These are phyloP conservation scores for Brachionus manjavacas DNA, from an alignment of 1,140 invertebrate species.

Conservation along the genomic window DNA sequence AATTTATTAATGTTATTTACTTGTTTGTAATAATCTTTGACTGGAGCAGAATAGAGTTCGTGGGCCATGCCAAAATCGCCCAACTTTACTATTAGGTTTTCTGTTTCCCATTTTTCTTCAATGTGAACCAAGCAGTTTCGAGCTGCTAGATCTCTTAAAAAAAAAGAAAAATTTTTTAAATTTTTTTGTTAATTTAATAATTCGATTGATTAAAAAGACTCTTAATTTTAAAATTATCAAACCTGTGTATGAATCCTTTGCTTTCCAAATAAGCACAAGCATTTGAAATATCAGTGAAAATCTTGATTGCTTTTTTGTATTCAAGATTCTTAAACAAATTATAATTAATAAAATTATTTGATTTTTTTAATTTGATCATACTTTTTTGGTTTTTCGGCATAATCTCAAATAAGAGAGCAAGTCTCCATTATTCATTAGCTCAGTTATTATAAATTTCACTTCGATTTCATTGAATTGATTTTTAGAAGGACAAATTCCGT, in stretches of 20 bases:
- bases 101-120: not conserved
- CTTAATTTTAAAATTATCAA: too few relatives aligned
- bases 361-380: not conserved
- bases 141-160: constrained; percentile 38
- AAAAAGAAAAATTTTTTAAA: not conserved
- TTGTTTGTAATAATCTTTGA: constrained; percentile 39
- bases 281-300: constrained; percentile 22
- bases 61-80: constrained; percentile 39
- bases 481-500: not conserved
- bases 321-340: not conserved
- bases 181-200: not conserved
- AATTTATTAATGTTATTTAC: constrained; percentile 49
- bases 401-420: not conserved
- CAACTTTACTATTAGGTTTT: not conserved
- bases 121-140: constrained; percentile 21
- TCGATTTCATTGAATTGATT: not conserved
- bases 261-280: constrained; percentile 23
- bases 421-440: constrained; percentile 25
- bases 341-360: not conserved
- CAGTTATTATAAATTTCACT: constrained; percentile 22
- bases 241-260: constrained; percentile 9
- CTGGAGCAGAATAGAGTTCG: not conserved
- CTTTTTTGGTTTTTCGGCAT: not conserved
- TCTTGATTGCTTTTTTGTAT: constrained; percentile 16
- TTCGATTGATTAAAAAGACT: not conserved